Base-by-base conservation (phyloP, 2,113 vertebrate genomes). In the Phylloscopus trochiloides region DNA sequence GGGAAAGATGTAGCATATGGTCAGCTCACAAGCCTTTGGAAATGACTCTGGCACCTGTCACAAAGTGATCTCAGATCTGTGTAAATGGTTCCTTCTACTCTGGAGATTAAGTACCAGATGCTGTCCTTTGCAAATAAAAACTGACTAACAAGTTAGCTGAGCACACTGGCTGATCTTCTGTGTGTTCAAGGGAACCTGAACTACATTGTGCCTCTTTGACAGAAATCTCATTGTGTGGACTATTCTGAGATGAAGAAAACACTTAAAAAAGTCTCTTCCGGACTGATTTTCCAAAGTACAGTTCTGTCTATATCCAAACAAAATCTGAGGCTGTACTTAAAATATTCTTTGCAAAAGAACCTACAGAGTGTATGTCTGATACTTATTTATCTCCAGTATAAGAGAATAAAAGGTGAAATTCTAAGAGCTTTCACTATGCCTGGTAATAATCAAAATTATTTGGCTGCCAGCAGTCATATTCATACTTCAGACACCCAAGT, bases 1-100 rank as follows among this genome's bases (percentile, higher is more conserved):
- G 94, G 67, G 81, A 88, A 80, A 94, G 82, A 96, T 85, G 80
- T 52, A 97, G 48, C 98, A 97, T 98, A 98, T 97, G 97, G 95
- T 96, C 95, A 97, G 62, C 79, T 96, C 88, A 81, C 22, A 86
- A 84, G 87, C 68, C 94, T 91, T 94, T 97, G 92, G 96, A 97
- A 97, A 95, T 93, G 42, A 74, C 77, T 96, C 80, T 93, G 81
- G 90, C 95, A 97, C 54, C 84, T 96, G 94, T 95, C 96, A 96
- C 92, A 96, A 96, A 97, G 96, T 58, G 51, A 96, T 97, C 94
- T 97, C 90, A 88, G 91, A 96, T 95, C 96, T 95, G 87, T 81
- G 87, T 91, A 96, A 97, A 97, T 97, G 96, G 71, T 87, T 89
- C 75, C 67, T 94, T 95, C 94, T 81, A 92, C 94, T 97, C 95